Evolutionary conservation across 2,113 vertebrate genomes (phyloP), one percentile per base, ranked within the genome.

Genomic region (Turnix velox): DNA sequence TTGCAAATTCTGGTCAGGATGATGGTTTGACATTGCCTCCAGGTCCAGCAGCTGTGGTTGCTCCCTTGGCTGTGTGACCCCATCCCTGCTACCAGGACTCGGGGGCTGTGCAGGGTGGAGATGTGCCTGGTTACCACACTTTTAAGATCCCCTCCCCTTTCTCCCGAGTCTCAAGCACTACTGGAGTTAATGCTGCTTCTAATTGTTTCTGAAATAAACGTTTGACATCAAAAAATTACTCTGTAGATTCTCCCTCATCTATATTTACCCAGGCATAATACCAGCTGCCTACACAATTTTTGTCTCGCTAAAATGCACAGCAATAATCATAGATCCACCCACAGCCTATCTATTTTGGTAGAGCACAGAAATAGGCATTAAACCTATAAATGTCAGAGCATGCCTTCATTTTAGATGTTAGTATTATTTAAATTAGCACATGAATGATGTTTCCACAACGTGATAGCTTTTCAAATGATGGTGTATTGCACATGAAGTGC

Each of bases 401-500:
- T 92, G 94, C 93, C 94, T 96, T 93, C 72, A 5, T 92, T 88
- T 94, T 81, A 96, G 92, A 94, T 82, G 95, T 17, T 31, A 91
- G 89, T 91, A 95, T 97, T 97, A 97, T 96, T 98, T 97, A 97
- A 97, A 98, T 97, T 93, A 97, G 94, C 81, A 75, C 95, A 75
- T 92, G 94, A 96, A 92, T 58, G 94, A 95, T 79, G 88, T 83
- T 96, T 73, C 49, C 7, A 76, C 92, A 95, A 96, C 43, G 48
- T 80, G 95, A 97, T 95, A 93, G 95, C 92, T 95, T 97, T 97
- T 95, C 92, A 94, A 93, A 95, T 87, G 85, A 96, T 61, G 86
- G 94, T 80, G 71, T 88, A 94, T 95, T 92, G 95, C 87, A 87
- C 92, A 71, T 69, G 84, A 95, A 80, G 76, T 88, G 95, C 92